Conservation (phyloP, 1,140 invertebrate genomes). For the Neuroterus valhalla region DNA sequence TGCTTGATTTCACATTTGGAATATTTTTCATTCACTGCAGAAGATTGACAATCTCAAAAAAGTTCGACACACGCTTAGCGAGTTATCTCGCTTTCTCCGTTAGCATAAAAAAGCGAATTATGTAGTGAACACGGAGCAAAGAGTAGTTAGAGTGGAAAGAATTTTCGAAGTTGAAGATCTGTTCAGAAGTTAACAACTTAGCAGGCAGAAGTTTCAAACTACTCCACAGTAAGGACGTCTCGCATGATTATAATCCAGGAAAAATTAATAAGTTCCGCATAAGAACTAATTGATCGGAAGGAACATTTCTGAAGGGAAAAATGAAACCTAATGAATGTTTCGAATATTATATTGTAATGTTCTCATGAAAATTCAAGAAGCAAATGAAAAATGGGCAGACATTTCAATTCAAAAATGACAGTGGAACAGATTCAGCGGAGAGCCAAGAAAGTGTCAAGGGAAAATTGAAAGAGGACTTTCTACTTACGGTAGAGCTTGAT, state of each 20-base stretch:
- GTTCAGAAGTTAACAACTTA: background rate
- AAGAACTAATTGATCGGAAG: no score
- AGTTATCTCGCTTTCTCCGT: slow-evolving; percentile 1
- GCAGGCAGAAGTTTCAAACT: background rate
- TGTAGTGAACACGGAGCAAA: background rate
- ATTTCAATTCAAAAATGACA: background rate
- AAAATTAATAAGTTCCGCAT: no score
- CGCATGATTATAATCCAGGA: background rate
- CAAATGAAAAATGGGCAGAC: background rate
- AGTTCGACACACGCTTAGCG: background rate
- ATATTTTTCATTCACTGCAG: slow-evolving; percentile 44
- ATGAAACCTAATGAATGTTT: no score
- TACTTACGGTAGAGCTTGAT: slow-evolving; percentile 90
- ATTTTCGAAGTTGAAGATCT: slow-evolving; percentile 6
- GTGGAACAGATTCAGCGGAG: background rate
- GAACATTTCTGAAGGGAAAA: no score
- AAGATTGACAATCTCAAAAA: slow-evolving; percentile 19
- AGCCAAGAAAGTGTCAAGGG: slow-evolving; percentile 15
- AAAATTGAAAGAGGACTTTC: slow-evolving; percentile 5
- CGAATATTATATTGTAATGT: no score
- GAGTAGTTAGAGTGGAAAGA: slow-evolving; percentile 7
- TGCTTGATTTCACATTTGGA: slow-evolving; percentile 50
- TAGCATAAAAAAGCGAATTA: background rate
- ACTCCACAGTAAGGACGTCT: background rate
- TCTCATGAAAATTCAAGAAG: background rate